Evolutionary conservation across 2,888 invertebrate genomes (phyloP).

Genomic region (Temnothorax rugatulus): DNA sequence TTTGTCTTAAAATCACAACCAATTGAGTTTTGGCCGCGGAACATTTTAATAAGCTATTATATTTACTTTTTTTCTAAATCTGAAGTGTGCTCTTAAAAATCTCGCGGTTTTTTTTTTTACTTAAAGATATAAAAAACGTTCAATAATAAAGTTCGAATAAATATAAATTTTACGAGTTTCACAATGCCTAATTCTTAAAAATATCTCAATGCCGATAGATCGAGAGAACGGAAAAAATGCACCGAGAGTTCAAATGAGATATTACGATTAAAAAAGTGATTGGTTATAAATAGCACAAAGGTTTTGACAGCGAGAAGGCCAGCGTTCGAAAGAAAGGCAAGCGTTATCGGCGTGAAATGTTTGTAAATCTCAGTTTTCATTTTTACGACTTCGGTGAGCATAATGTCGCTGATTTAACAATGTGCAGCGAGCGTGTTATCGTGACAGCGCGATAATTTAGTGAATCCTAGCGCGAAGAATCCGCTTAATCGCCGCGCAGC

Average conservation of each 20-base stretch:
- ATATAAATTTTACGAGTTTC: neutral
- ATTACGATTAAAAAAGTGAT: neutral
- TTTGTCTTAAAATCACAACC: neutral
- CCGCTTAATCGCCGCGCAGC: constrained; percentile 28
- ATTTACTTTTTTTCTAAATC: neutral
- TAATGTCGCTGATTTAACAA: constrained; percentile 7
- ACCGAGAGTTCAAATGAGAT: neutral
- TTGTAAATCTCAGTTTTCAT: constrained; percentile 22
- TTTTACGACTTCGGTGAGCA: neutral
- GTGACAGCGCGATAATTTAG: constrained; percentile 29
- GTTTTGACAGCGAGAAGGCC: neutral
- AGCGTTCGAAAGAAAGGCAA: neutral
- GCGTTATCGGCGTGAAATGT: neutral
- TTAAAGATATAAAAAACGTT: neutral
- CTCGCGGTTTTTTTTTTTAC: neutral
- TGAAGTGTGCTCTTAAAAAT: neutral
- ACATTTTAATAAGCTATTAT: neutral
- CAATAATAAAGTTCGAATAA: neutral
- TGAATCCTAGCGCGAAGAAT: constrained; percentile 28
- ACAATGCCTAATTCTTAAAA: neutral
- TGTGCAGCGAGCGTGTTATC: constrained; percentile 12
- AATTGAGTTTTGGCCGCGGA: neutral
- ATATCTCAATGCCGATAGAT: neutral
- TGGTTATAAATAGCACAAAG: neutral
- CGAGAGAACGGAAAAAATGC: neutral